Conservation (phyloP, 2,113 vertebrate species). For the Sapajus apella region DNA sequence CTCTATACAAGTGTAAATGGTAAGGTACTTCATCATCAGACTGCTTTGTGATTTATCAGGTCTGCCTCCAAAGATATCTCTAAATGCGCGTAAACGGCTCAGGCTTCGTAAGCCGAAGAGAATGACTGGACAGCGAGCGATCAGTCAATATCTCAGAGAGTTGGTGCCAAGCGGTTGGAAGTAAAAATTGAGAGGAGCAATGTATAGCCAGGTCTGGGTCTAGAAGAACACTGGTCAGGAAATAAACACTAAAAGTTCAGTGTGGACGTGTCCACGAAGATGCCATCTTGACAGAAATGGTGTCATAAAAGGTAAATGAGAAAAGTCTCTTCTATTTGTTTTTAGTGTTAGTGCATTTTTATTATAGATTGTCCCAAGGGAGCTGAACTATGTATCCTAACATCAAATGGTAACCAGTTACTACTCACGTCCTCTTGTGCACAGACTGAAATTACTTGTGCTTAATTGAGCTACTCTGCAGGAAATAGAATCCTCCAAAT, state of each 20-base stretch:
- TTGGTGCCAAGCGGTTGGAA: not conserved
- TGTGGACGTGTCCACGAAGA: not conserved
- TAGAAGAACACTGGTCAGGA: constrained; percentile 30
- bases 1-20: constrained; percentile 28
- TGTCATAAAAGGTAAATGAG: not conserved
- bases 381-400: not conserved
- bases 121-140: constrained; percentile 10
- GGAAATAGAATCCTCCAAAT: not conserved
- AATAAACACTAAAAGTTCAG: constrained; percentile 22
- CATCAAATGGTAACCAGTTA: not conserved
- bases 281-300: constrained; percentile 7
- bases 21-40: constrained; percentile 42
- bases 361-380: not conserved
- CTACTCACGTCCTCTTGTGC: not conserved
- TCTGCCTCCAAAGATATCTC: constrained; percentile 56
- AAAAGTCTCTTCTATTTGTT: not conserved
- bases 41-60: constrained; percentile 22
- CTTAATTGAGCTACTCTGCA: not conserved
- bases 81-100: constrained; percentile 55
- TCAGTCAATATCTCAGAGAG: constrained; percentile 29
- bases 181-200: not conserved
- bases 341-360: not conserved
- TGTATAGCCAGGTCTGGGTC: not conserved
- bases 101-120: not conserved
- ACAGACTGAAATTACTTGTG: not conserved